Evolutionary conservation across 2,113 vertebrate genomes (phyloP), one percentile per base, ranked within the genome.

Genomic region (Zapornia atra): DNA sequence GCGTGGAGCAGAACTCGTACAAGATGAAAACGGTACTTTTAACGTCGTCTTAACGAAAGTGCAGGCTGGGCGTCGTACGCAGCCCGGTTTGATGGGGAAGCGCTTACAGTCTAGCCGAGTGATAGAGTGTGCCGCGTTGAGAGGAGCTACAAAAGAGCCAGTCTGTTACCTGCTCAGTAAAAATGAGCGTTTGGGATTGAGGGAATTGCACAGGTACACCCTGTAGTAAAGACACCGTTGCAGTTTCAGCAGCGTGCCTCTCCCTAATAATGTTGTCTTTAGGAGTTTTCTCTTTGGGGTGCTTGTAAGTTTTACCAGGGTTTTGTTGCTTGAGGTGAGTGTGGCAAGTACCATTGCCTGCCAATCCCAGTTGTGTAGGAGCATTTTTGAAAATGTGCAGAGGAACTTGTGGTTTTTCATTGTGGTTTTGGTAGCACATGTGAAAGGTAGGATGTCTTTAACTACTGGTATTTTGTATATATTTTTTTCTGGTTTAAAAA

Each of bases 11-110:
- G 22, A 91, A 11, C 60, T 51, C 65, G 56, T 13, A 5, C 82
- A 92, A 2, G 2, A 97, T 97, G 96, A 97, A 97, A 11, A 96
- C 95, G 96, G 96, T 96, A 95, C 33, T 46, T n/a, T 4, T 15
- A 1, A 0, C 8, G 50, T 3, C 5, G 36, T 12, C 3, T 15
- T 6, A 1, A 0, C 3, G 11, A 34, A 65, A 48, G 22, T 4
- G 5, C 22, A 8, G 89, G 8, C 29, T 5, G 44, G 7, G 2
- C 11, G 6, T 8, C 7, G 20, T 1, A 0, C 11, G 51, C 15
- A 5, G 25, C 29, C 13, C 6, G 56, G 66, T n/a, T n/a, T 75
- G 29, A n/a, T 51, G 7, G 20, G 3, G 42, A 15, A 8, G 2
- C 4, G 1, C 21, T 54, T 22, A 0, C 4, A 1, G 9, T 1